Evolutionary conservation across 2,888 invertebrate species (phyloP), one percentile per base, ranked within the genome.

Genomic region (Pedicia rivosa): DNA sequence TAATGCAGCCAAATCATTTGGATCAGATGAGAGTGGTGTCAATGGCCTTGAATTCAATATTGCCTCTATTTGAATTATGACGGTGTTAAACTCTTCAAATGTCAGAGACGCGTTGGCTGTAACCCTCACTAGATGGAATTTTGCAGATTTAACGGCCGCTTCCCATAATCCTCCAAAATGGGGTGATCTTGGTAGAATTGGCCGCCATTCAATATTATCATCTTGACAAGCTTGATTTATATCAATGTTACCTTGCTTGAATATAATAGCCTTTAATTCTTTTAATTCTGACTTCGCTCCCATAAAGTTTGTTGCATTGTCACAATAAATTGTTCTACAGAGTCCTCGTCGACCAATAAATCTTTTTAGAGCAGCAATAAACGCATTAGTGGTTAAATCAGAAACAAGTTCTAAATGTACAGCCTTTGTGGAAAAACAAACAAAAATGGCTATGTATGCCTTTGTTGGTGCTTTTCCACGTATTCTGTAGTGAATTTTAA

Each of bases 121-220:
- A 15, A 34, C 8, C 36, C 40, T 14, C 37, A 36, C 37, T 12
- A 45, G 13, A 24, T 41, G 40, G 37, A 40, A 9, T 38, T 37
- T 26, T 12, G n/a, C 36, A 36, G 33, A 37, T 8, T 39, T 39
- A 4, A 45, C 36, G 1, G 33, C 41, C 6, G 43, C 39, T 35
- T 44, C 46, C 20, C 29, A 40, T 1, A 45, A 15, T 7, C 42
- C 42, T 22, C 38, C 43, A 31, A 43, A 44, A 17, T 38, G 35
- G 3, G 45, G 45, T 8, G 39, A 19, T 20, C 42, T 43, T 6
- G 38, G 22, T 8, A 43, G 45, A 7, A 30, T 33, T 15, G 44
- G 44, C 15, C 27, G 36, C 29, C 44, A 46, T 14, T 38, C 12
- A 5, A 35, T 30, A 13, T n/a, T 35, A 17, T 42, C 40, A 6